Conservation (phyloP, 2,888 invertebrate genomes). For the Nemotelus nigrinus region DNA sequence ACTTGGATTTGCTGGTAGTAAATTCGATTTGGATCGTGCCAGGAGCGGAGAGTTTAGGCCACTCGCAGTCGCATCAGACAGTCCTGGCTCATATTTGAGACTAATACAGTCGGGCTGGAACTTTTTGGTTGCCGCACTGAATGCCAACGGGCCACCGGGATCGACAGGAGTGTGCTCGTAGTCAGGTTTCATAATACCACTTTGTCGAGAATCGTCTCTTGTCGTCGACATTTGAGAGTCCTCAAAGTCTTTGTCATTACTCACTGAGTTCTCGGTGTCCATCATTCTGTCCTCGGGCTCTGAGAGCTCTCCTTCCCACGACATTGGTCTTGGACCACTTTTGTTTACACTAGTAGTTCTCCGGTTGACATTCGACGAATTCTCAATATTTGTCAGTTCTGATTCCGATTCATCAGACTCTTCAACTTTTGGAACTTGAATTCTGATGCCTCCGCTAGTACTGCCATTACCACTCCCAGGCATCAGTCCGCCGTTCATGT, state of each 20-base stretch:
- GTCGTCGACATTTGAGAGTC: slow-evolving; percentile 49
- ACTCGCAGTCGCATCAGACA: slow-evolving; percentile 53
- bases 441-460: slow-evolving; percentile 56
- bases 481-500: background rate
- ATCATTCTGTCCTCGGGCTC: slow-evolving; percentile 78
- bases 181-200: slow-evolving; percentile 47
- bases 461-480: slow-evolving; percentile 51
- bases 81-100: slow-evolving; percentile 49
- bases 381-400: slow-evolving; percentile 64
- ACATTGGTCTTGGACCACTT: slow-evolving; percentile 82
- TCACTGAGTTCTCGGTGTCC: slow-evolving; percentile 61
- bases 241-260: slow-evolving; percentile 49
- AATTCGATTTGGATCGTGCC: slow-evolving; percentile 71
- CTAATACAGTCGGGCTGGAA: slow-evolving; percentile 43
- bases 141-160: slow-evolving; percentile 45
- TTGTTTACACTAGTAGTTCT: slow-evolving; percentile 64
- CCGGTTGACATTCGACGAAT: slow-evolving; percentile 66
- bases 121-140: slow-evolving; percentile 46
- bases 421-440: slow-evolving; percentile 59
- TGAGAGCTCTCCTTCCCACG: slow-evolving; percentile 93
- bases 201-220: slow-evolving; percentile 39
- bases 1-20: slow-evolving; percentile 82
- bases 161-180: slow-evolving; percentile 48
- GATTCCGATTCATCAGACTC: slow-evolving; percentile 62
- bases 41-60: slow-evolving; percentile 73